A percentile compares a stretch with the other conserved stretches of the same genome.
Conservation (phyloP, 2,888 invertebrate species). For the Sminthurinus aureus region DNA sequence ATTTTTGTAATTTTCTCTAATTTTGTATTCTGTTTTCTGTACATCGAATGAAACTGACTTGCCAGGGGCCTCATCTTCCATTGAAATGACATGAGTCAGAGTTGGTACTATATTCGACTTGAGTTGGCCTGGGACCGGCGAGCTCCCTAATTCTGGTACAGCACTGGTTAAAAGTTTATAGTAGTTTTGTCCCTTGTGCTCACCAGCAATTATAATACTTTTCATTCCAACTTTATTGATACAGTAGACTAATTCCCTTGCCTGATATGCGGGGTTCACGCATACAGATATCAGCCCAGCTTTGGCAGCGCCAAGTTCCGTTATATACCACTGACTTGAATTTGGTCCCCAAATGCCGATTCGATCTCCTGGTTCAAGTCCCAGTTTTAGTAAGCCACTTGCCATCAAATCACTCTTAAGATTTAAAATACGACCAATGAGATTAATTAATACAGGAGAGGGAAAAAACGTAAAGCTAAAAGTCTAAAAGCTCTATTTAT, state of each 20-base stretch:
- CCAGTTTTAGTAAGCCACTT: constrained; percentile 74
- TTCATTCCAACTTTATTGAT: constrained; percentile 75
- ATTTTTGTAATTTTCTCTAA: neutral
- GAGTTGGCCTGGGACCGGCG: constrained; percentile 65
- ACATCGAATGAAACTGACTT: neutral
- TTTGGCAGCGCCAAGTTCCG: constrained; percentile 75
- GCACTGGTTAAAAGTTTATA: constrained; percentile 70
- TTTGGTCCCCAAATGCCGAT: constrained; percentile 82
- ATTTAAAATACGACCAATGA: constrained; percentile 31
- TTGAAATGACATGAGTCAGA: constrained; percentile 68
- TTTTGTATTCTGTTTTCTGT: neutral
- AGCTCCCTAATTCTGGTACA: constrained; percentile 69
- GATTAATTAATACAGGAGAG: too few relatives aligned
- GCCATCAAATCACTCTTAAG: constrained; percentile 78
- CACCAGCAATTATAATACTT: constrained; percentile 72
- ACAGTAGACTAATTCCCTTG: constrained; percentile 75
- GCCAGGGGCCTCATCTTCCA: constrained; percentile 35
- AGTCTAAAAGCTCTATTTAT: neutral
- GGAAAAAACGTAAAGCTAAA: neutral
- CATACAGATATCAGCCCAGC: constrained; percentile 78
- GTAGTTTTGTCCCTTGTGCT: constrained; percentile 73
- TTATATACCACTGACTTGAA: constrained; percentile 76
- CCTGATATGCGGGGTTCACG: constrained; percentile 78
- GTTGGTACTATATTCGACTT: constrained; percentile 66
- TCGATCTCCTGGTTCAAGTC: constrained; percentile 75